These are phyloP conservation scores for Apeltes quadracus DNA, from an alignment of 2,113 vertebrate species.

Conservation along the genomic window DNA sequence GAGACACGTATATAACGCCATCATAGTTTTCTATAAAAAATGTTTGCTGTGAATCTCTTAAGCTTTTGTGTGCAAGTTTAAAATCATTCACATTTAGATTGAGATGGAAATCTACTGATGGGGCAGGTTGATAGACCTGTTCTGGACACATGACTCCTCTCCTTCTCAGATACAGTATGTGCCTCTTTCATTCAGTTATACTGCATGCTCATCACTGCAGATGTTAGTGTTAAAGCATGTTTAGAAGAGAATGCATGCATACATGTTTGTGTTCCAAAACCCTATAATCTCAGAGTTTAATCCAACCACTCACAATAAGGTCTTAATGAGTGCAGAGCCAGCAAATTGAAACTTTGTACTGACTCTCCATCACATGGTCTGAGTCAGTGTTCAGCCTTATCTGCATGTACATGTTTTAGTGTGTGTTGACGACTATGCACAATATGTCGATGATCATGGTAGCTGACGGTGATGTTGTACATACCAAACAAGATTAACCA, in stretches of 20 bases:
- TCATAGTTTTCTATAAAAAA: no score
- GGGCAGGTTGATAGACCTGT: neutral
- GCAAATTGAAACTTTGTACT: constrained; percentile 48
- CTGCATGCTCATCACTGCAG: no score
- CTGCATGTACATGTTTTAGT: neutral
- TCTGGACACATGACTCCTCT: neutral
- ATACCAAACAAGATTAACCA: constrained; percentile 12
- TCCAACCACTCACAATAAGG: constrained; percentile 46
- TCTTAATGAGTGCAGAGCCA: constrained; percentile 50
- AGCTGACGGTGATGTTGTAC: neutral
- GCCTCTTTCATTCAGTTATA: neutral
- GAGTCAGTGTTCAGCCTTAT: constrained; percentile 14
- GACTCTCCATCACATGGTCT: no score
- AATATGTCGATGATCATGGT: constrained; percentile 2
- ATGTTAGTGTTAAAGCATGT: neutral
- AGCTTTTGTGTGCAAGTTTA: neutral
- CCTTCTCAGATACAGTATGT: neutral
- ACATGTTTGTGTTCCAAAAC: constrained; percentile 5
- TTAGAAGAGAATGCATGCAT: neutral
- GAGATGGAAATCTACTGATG: neutral
- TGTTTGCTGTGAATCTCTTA: neutral
- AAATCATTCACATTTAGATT: neutral
- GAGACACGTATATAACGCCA: no score
- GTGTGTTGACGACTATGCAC: neutral
- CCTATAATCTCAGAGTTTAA: constrained; percentile 52